Conservation (phyloP, 1,140 invertebrate genomes). For the Campoletis sonorensis region DNA sequence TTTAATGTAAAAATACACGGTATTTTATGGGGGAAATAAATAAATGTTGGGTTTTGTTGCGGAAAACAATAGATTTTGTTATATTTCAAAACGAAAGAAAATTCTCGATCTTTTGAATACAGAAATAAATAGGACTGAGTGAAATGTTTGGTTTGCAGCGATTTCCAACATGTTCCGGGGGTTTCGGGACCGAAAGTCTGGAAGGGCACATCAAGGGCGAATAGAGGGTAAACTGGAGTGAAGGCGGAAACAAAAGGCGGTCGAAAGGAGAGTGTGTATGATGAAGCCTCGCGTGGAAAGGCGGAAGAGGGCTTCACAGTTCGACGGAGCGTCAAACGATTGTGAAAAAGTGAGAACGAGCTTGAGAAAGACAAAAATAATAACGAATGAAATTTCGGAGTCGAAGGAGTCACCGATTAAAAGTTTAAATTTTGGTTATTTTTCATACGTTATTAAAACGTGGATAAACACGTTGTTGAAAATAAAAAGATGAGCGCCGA, state of each 20-base stretch:
- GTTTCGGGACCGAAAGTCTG: too few relatives aligned
- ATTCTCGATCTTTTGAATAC: too few relatives aligned
- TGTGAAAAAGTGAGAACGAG: constrained; percentile 48
- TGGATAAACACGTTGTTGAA: neutral
- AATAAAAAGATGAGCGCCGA: constrained; percentile 56
- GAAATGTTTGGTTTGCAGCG: too few relatives aligned
- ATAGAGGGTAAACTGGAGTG: too few relatives aligned
- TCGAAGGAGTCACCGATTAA: neutral
- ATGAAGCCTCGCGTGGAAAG: constrained; percentile 67
- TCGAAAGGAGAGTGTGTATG: constrained; percentile 54
- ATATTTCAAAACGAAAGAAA: too few relatives aligned
- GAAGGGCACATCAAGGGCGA: too few relatives aligned
- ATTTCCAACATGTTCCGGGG: too few relatives aligned
- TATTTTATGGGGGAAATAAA: too few relatives aligned
- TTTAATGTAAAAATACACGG: too few relatives aligned
- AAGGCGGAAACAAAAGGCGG: neutral
- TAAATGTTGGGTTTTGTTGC: too few relatives aligned
- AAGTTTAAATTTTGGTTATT: neutral
- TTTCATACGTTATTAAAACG: neutral
- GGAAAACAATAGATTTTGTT: too few relatives aligned
- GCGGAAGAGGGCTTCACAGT: constrained; percentile 69
- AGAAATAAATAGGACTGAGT: too few relatives aligned
- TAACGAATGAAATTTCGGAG: neutral
- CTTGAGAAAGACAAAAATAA: constrained; percentile 52
- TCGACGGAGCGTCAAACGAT: constrained; percentile 70